Evolutionary conservation across 2,888 invertebrate species (phyloP).

Genomic region (Chloroclysta siterata): DNA sequence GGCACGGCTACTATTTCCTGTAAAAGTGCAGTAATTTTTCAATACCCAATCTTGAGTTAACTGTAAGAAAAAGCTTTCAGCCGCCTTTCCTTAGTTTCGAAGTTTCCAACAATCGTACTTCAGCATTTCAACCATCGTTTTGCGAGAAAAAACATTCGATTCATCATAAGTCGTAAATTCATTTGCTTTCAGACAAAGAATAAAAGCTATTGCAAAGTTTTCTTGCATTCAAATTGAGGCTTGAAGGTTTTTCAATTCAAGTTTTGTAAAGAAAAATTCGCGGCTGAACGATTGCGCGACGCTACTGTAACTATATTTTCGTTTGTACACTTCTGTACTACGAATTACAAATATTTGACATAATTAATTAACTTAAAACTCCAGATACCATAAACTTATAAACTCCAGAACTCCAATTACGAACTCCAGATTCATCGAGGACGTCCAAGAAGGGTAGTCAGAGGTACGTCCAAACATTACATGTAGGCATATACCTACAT

Average conservation of each 20-base stretch:
- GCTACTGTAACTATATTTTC: conserved; percentile 56
- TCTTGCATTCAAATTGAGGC: conserved; percentile 76
- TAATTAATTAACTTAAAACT: too few species aligned
- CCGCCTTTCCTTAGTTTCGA: conserved; percentile 27
- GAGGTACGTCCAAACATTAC: too few species aligned
- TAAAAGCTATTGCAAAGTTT: conserved; percentile 78
- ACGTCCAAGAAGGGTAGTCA: too few species aligned
- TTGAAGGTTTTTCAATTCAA: conserved; percentile 76
- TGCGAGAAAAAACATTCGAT: conserved; percentile 57
- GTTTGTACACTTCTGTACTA: conserved; percentile 38
- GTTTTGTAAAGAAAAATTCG: conserved; percentile 72
- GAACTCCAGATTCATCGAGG: too few species aligned
- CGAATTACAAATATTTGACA: conserved; percentile 7
- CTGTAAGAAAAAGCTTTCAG: conserved; percentile 11
- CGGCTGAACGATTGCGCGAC: conserved; percentile 51
- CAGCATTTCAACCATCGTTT: conserved; percentile 41
- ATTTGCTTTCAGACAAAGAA: conserved; percentile 72
- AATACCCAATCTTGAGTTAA: conserved; percentile 11
- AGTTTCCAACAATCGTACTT: conserved; percentile 44
- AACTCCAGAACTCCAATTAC: too few species aligned
- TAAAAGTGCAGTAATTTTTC: background rate
- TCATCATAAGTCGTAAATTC: conserved; percentile 72
- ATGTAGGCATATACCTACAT: too few species aligned
- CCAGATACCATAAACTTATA: too few species aligned
- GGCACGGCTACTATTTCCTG: too few species aligned